Conservation (phyloP, 2,797 vertebrate species). For the Myotis myotis region DNA sequence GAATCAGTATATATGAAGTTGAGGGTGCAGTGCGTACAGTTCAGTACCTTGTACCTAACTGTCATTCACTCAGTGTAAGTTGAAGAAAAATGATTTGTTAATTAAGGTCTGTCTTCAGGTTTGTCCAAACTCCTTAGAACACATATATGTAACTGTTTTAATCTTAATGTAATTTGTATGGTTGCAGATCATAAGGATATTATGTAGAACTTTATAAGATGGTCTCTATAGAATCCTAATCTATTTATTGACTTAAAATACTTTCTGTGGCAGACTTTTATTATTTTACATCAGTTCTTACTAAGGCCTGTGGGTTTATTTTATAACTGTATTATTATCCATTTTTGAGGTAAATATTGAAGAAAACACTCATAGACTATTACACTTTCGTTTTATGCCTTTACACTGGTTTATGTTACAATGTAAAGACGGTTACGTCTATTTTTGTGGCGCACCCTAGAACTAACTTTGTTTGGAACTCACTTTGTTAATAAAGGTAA, state of each 20-base stretch:
- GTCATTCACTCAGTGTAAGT: neutral
- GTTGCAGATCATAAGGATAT: neutral
- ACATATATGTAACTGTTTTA: neutral
- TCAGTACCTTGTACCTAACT: neutral
- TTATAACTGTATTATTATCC: neutral
- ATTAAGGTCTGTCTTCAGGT: neutral
- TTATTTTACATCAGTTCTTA: neutral
- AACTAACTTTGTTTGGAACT: slow-evolving; percentile 35
- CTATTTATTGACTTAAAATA: neutral
- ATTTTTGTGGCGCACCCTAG: neutral
- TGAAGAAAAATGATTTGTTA: neutral
- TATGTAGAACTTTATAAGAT: slow-evolving; percentile 3
- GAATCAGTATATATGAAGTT: neutral
- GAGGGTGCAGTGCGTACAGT: neutral
- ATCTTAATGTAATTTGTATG: neutral
- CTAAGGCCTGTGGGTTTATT: neutral
- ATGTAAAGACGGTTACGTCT: neutral
- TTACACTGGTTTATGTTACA: neutral
- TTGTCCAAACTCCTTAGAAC: neutral
- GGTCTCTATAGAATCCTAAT: neutral
- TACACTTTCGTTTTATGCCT: neutral
- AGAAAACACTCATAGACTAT: neutral
- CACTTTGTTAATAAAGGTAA: slow-evolving; percentile 88
- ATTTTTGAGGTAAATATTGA: slow-evolving; percentile 13
- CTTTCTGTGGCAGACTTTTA: neutral